These are phyloP conservation scores for Dipus sagitta DNA, from an alignment of 2,797 vertebrate genomes.

Conservation along the genomic window DNA sequence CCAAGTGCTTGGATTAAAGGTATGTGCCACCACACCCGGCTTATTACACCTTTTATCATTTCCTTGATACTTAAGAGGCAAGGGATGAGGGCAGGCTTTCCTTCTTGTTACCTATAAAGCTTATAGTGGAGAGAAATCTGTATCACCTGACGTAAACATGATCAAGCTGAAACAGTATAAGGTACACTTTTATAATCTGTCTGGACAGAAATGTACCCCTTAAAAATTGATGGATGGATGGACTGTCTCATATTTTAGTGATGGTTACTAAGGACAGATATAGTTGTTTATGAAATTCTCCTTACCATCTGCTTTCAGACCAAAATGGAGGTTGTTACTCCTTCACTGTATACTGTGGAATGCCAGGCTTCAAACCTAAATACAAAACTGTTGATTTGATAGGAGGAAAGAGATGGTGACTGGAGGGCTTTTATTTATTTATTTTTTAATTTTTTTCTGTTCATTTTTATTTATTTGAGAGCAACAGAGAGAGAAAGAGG, in stretches of 20 bases:
- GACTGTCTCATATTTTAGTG: slow-evolving; percentile 38
- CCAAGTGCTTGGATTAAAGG: too few species aligned
- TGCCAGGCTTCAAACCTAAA: not conserved
- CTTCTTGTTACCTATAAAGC: slow-evolving; percentile 11
- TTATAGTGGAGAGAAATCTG: slow-evolving; percentile 17
- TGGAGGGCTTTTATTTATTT: not conserved
- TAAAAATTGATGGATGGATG: slow-evolving; percentile 49
- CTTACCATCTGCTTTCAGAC: slow-evolving; percentile 29
- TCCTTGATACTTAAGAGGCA: not conserved
- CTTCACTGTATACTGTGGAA: not conserved
- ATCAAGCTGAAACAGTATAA: not conserved
- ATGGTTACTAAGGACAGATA: slow-evolving; percentile 14
- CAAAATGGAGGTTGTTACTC: slow-evolving; percentile 23
- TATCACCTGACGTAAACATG: not conserved
- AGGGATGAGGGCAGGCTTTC: not conserved
- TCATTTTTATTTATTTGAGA: too few species aligned
- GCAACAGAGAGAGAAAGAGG: too few species aligned
- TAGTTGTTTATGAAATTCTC: slow-evolving; percentile 24
- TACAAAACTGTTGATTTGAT: not conserved
- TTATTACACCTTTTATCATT: not conserved
- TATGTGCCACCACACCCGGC: too few species aligned
- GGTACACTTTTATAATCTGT: slow-evolving; percentile 13
- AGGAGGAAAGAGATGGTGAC: not conserved
- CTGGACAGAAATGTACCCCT: slow-evolving; percentile 33
- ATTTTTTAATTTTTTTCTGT: too few species aligned